Conservation (phyloP, 2,888 invertebrate species). For the Cistogaster globosa region DNA sequence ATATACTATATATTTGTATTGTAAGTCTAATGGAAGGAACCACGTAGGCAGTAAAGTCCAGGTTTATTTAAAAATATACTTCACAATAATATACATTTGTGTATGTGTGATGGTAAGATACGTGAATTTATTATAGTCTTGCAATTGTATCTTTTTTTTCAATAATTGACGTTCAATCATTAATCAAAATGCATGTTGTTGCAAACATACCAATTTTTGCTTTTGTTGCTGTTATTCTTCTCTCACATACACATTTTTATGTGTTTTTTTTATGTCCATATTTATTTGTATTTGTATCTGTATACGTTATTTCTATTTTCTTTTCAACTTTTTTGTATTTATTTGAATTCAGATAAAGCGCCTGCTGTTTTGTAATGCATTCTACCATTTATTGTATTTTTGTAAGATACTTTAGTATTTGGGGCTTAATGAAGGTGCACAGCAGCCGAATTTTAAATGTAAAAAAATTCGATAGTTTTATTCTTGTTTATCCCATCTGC, state of each 20-base stretch:
- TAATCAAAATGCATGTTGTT: slow-evolving; percentile 82
- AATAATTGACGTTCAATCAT: slow-evolving; percentile 83
- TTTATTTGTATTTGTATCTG: slow-evolving; percentile 28
- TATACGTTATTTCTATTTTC: slow-evolving; percentile 56
- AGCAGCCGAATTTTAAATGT: slow-evolving; percentile 59
- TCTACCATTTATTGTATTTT: slow-evolving; percentile 58
- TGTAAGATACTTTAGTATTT: slow-evolving; percentile 54
- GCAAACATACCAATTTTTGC: slow-evolving; percentile 66
- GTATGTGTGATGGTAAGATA: slow-evolving; percentile 7
- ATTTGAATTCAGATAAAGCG: slow-evolving; percentile 51
- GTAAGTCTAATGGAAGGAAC: slow-evolving; percentile 13
- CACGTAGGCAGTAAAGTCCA: background rate
- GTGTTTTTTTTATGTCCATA: slow-evolving; percentile 36
- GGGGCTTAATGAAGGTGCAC: slow-evolving; percentile 70
- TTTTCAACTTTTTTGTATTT: slow-evolving; percentile 43
- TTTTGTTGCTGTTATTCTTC: slow-evolving; percentile 69
- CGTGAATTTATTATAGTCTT: slow-evolving; percentile 61
- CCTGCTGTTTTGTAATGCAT: slow-evolving; percentile 70
- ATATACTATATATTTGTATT: no score
- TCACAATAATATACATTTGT: background rate
- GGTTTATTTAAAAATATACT: background rate
- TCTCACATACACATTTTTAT: slow-evolving; percentile 60
- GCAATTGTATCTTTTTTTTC: slow-evolving; percentile 76
- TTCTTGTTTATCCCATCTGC: slow-evolving; percentile 55
- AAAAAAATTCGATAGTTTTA: slow-evolving; percentile 41